Evolutionary conservation across 1,140 invertebrate genomes (phyloP).

Genomic region (Cydia splendana): DNA sequence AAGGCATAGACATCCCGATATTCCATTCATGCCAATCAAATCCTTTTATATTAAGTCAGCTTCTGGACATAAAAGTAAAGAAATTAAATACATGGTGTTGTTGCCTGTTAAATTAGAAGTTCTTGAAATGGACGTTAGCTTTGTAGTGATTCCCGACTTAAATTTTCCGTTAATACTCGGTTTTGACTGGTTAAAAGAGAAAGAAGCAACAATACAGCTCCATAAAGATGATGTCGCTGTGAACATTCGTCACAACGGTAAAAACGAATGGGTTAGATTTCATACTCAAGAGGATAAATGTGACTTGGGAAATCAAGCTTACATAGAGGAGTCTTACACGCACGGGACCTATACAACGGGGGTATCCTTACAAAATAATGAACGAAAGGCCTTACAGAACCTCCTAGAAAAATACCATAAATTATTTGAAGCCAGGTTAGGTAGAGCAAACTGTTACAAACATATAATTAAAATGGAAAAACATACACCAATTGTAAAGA

Average conservation of each 20-base stretch:
- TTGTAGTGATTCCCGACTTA: conserved; percentile 42
- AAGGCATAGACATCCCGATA: conserved; percentile 19
- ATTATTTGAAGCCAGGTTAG: too few species aligned
- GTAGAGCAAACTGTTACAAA: too few species aligned
- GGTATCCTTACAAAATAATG: not conserved
- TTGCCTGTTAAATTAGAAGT: conserved; percentile 35
- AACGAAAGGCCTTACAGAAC: not conserved
- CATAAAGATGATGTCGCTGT: not conserved
- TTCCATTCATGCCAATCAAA: conserved; percentile 43
- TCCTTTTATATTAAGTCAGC: conserved; percentile 41
- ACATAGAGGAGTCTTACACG: not conserved
- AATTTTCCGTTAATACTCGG: conserved; percentile 42
- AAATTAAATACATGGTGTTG: conserved; percentile 34
- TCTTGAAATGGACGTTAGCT: conserved; percentile 15
- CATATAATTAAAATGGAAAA: conserved; percentile 45
- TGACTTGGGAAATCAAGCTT: not conserved
- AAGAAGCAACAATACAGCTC: conserved; percentile 23
- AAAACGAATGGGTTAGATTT: not conserved
- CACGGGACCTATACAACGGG: not conserved
- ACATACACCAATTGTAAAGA: conserved; percentile 41
- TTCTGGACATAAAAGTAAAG: conserved; percentile 41
- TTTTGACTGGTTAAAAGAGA: conserved; percentile 50
- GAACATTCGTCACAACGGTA: not conserved
- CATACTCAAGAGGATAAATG: not conserved
- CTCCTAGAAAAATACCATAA: too few species aligned